Evolutionary conservation across 2,797 vertebrate species (phyloP).

Genomic region (Menidia menidia): DNA sequence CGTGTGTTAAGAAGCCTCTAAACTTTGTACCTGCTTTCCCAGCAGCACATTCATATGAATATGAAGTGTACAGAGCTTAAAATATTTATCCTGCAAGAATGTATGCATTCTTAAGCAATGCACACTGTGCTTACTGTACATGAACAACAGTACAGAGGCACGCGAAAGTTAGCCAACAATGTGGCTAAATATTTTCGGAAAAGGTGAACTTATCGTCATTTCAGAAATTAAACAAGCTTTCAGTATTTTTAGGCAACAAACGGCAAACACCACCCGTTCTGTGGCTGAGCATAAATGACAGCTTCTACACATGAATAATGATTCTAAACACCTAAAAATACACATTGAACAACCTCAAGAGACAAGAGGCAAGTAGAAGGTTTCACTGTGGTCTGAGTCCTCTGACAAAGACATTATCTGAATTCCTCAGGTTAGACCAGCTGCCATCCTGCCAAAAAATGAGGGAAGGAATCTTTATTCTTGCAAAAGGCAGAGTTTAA

Average conservation of each 20-base stretch:
- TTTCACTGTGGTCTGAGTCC: neutral
- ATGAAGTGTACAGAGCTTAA: too few relatives aligned
- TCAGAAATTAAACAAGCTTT: too few relatives aligned
- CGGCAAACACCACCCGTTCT: neutral
- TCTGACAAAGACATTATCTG: neutral
- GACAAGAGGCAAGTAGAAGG: neutral
- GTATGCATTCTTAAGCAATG: too few relatives aligned
- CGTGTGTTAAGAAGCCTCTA: slow-evolving; percentile 1
- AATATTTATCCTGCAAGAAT: too few relatives aligned
- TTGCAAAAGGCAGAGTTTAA: neutral
- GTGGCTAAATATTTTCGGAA: too few relatives aligned
- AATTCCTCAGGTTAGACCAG: neutral
- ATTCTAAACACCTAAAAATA: neutral
- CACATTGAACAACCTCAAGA: neutral
- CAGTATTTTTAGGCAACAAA: neutral
- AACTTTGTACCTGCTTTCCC: too few relatives aligned
- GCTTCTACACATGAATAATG: too few relatives aligned
- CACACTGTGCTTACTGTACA: too few relatives aligned
- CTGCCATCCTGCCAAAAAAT: neutral
- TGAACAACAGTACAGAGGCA: too few relatives aligned
- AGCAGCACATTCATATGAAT: too few relatives aligned
- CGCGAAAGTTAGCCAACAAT: too few relatives aligned
- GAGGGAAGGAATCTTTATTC: neutral
- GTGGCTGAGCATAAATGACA: neutral
- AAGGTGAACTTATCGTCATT: too few relatives aligned